Evolutionary conservation across 2,797 vertebrate species (phyloP), one percentile per base, ranked within the genome.

Genomic region (Periophthalmus magnuspinnatus): DNA sequence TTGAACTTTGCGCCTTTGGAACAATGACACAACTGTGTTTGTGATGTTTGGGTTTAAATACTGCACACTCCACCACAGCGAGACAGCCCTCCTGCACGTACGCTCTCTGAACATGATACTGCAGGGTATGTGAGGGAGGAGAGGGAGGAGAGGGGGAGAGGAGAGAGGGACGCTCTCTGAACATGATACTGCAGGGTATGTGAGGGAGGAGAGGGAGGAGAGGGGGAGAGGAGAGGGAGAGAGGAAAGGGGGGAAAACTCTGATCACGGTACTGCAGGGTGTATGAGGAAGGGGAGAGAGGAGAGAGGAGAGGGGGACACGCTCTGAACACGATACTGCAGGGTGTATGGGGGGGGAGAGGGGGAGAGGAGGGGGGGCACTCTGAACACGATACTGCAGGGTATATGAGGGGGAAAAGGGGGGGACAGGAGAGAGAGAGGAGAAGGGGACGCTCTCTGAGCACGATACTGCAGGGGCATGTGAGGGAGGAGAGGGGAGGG

Each of bases 81-180:
- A 81, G 74, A 76, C 71, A 81, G 84, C 54, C 72, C 77, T 80
- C 67, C 76, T 72, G 89, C 90, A 92, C 89, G 88, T 90, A 91
- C 87, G 65, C 90, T 85, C 79, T 71, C 81, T 65, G 79, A 45
- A 45, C 41, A 45, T 4, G 41, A 83, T 76, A 68, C 76, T 68
- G 52, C 80, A 24, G 41, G 41, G 41, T 13, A 36, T 4, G 34
- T 5, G 34, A 9, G 5, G 67, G 77, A 74, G 70, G 82, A 76
- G 55, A 54, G 66, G 59, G 64, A 1, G 6, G 38, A 60, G 41
- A 75, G 38, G 48, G 36, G 59, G 2, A 32, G n/a, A 28, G 28
- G 28, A 28, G 28, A 28, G 28, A 28, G 3, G 28, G 28, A 91
- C 87, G 67, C 90, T 86, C 79, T 71, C 81, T 65, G 79, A 45